Base-by-base conservation (phyloP, 2,797 vertebrate species). In the Ctenochaetus hawaiiensis region DNA sequence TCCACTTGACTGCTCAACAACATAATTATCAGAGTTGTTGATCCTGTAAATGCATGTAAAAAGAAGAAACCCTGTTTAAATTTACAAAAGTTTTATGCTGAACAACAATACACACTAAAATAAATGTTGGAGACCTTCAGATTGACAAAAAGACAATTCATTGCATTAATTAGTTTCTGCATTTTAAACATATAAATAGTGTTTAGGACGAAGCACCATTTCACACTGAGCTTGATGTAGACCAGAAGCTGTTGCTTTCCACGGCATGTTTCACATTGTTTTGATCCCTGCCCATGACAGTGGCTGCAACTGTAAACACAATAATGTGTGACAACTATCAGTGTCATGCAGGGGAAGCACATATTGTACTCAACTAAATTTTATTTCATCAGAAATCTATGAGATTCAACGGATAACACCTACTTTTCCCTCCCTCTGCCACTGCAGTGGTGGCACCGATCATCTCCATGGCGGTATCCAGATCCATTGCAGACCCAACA, bases 401-500 rank as follows among this genome's bases (percentile, higher is more conserved):
- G 17, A 20, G 11, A 57, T 57, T 2, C 2, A 44, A 20, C 43
- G 9, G 4, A 2, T 45, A n/a, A 60, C 11, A 16, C 85, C 77
- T 86, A 96, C 95, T 94, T 95, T 39, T 95, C 92, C 54, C 94
- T 86, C 26, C 95, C 95, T 61, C 91, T 85, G 6, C 95, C 94
- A 8, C 1, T 82, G 87, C 95, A 96, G 83, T 91, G 91, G 39
- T n/a, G 3, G 72, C 95, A 96, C 53, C 75, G 85, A 26, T 94
- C 89, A 1, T 90, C 73, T 68, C 74, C 70, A 0, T 72, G 47
- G 20, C 91, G 91, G 48, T 23, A 83, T 51, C 95, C 91, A 23
- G 92, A 90, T 54, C 95, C 95, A 53, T 94, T 94, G 87, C 95
- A 96, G 47, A 94, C 90, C 93, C 93, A 93, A 61, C 95, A 96